Percentiles rank a stretch among this genome's conserved stretches.
Evolutionary conservation across 2,888 invertebrate genomes (phyloP).

Genomic region (Bombylius major): DNA sequence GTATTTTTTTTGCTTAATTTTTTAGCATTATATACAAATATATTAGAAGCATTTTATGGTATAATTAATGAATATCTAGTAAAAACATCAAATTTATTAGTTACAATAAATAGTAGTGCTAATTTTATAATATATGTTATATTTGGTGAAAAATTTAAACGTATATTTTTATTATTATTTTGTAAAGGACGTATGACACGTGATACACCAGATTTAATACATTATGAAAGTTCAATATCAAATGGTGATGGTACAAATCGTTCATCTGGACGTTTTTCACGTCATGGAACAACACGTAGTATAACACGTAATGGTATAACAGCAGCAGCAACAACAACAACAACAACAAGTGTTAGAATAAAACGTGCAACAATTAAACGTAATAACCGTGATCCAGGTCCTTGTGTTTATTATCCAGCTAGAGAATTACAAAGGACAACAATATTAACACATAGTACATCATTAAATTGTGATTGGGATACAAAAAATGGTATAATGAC

Average conservation of each 20-base stretch:
- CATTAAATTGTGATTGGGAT: slow-evolving; percentile 32
- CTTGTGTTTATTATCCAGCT: slow-evolving; percentile 38
- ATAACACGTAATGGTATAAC: slow-evolving; percentile 18
- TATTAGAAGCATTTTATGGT: slow-evolving; percentile 66
- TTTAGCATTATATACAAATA: slow-evolving; percentile 72
- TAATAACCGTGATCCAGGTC: slow-evolving; percentile 35
- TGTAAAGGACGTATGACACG: slow-evolving; percentile 52
- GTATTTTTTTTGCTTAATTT: slow-evolving; percentile 91
- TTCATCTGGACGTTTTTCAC: slow-evolving; percentile 44
- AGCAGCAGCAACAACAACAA: background rate
- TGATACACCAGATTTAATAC: slow-evolving; percentile 60
- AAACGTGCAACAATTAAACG: slow-evolving; percentile 25
- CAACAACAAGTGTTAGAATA: slow-evolving; percentile 27
- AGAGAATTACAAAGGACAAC: slow-evolving; percentile 30
- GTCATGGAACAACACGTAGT: slow-evolving; percentile 40
- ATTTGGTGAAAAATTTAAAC: slow-evolving; percentile 92
- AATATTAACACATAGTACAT: slow-evolving; percentile 22
- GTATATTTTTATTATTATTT: slow-evolving; percentile 69
- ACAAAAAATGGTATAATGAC: slow-evolving; percentile 33
- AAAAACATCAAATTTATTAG: slow-evolving; percentile 78
- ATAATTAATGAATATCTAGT: slow-evolving; percentile 56
- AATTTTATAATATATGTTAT: slow-evolving; percentile 97
- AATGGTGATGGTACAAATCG: slow-evolving; percentile 59
- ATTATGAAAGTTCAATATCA: slow-evolving; percentile 72
- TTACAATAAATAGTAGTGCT: slow-evolving; percentile 93